Base-by-base conservation (phyloP, 2,113 vertebrate genomes). In the Anolis sagrei region DNA sequence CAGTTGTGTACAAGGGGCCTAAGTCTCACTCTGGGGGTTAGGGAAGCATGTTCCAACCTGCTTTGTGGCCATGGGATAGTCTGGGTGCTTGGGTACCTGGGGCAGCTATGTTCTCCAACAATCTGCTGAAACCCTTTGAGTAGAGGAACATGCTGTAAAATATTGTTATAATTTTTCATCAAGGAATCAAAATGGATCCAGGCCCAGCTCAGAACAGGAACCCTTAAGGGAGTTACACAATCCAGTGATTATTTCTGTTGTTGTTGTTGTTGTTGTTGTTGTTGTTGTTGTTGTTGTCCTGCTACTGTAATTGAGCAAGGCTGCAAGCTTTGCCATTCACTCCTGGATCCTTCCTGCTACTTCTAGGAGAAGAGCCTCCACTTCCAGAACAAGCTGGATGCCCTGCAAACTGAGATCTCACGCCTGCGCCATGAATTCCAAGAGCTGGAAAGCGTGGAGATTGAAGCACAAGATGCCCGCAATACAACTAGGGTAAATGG, bases 341-440 rank as follows among this genome's bases (percentile, higher is more conserved):
- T 61, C 36, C n/a, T 34, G 14, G 23, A 62, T 48, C 19, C 23
- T 58, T 39, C 9, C 21, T 14, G 10, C 1, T 8, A 0, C 5
- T 10, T 78, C 29, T 90, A 98, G 98, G 97, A 98, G 54, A 97
- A 98, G 87, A 97, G 96, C 88, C 93, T 97, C 89, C 96, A 95
- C 14, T 97, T 96, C 90, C 95, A 97, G 84, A 94, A 93, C 70
- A 93, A 95, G 89, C 82, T 98, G 90, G 96, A 98, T 74, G 58
- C 74, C 25, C 88, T 98, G 90, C 97, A 98, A 89, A 92, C 91
- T 2, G 97, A 98, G 81, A 95, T 97, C 86, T 86, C 96, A 70
- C 93, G 87, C 18, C 91, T 96, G 70, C 95, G 93, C 82, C 93
- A 96, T 11, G 96, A 98, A 84, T 93, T 97, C 25, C 88, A 91